Conservation (phyloP, 37 sponge, comb jelly and placozoan species). For the Tethya wilhelma region DNA sequence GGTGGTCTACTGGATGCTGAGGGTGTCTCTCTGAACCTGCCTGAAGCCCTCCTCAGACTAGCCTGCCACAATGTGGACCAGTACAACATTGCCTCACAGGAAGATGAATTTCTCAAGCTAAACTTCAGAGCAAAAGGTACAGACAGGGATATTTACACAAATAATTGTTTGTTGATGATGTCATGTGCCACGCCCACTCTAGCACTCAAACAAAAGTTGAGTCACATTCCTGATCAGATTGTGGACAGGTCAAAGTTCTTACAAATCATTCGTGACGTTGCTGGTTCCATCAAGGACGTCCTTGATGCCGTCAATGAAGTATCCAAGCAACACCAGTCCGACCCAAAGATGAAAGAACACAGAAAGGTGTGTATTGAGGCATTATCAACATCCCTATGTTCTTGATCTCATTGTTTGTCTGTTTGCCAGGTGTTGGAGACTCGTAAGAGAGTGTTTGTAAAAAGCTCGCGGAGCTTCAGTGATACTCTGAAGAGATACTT, state of each 20-base stretch:
- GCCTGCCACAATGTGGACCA: conserved; percentile 71
- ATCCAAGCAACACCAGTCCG: conserved; percentile 73
- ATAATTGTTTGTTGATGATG: not conserved
- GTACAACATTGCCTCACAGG: conserved; percentile 48
- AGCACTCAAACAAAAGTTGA: conserved; percentile 86
- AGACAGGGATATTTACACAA: not conserved
- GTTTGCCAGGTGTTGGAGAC: conserved; percentile 68
- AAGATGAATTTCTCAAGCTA: conserved; percentile 77
- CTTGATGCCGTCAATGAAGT: conserved; percentile 95
- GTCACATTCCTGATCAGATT: conserved; percentile 95
- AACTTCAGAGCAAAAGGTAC: conserved; percentile 73
- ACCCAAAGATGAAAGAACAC: conserved; percentile 69
- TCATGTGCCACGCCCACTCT: not conserved
- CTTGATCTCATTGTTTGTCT: not conserved
- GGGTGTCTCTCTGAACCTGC: conserved; percentile 44
- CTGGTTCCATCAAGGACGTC: conserved; percentile 94
- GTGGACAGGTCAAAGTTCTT: conserved; percentile 89
- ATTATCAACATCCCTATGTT: not conserved
- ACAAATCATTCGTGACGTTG: conserved; percentile 92
- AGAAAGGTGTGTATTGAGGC: conserved; percentile 57
- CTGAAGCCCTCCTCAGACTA: conserved; percentile 83
- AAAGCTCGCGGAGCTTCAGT: conserved; percentile 94
- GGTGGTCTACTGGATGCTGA: conserved; percentile 86
- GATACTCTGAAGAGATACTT: conserved; percentile 97
- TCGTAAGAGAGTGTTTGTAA: conserved; percentile 91